A percentile compares a stretch with the other conserved stretches of the same genome.
Evolutionary conservation across 2,797 vertebrate genomes (phyloP).

Genomic region (Phoeniculus purpureus): DNA sequence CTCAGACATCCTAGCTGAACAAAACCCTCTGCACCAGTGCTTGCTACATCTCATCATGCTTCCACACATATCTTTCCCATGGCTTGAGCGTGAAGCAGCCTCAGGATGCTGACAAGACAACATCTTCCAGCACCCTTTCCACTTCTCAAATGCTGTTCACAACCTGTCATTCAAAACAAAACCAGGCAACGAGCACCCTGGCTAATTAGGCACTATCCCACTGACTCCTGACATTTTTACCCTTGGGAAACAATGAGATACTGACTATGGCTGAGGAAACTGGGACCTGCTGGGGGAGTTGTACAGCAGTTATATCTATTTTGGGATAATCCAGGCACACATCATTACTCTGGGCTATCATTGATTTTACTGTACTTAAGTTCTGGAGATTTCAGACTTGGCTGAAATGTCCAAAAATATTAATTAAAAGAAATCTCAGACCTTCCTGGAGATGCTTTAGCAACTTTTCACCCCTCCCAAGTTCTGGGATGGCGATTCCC

Average conservation of each 20-base stretch:
- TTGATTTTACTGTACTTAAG: conserved; percentile 50
- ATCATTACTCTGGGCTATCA: conserved; percentile 15
- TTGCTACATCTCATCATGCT: background rate
- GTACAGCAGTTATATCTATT: conserved; percentile 52
- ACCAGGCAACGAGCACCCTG: conserved; percentile 26
- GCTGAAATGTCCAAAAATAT: conserved; percentile 42
- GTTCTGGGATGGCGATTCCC: background rate
- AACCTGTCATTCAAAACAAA: conserved; percentile 37
- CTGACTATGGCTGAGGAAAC: conserved; percentile 27
- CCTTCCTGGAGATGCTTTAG: conserved; percentile 8
- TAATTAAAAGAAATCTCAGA: background rate
- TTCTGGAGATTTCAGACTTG: conserved; percentile 30
- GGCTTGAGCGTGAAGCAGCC: background rate
- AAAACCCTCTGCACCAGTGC: background rate
- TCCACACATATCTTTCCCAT: background rate
- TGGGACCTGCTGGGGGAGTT: conserved; percentile 5
- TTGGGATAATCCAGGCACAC: conserved; percentile 48
- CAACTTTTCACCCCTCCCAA: background rate
- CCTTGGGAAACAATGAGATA: conserved; percentile 57
- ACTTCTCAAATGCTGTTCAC: background rate
- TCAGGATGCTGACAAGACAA: background rate
- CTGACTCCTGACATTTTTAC: conserved; percentile 17
- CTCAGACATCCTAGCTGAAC: background rate
- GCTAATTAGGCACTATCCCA: conserved; percentile 46
- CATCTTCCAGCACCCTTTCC: background rate